Conservation (phyloP, 2,113 vertebrate species). For the Anarrhichthys ocellatus region DNA sequence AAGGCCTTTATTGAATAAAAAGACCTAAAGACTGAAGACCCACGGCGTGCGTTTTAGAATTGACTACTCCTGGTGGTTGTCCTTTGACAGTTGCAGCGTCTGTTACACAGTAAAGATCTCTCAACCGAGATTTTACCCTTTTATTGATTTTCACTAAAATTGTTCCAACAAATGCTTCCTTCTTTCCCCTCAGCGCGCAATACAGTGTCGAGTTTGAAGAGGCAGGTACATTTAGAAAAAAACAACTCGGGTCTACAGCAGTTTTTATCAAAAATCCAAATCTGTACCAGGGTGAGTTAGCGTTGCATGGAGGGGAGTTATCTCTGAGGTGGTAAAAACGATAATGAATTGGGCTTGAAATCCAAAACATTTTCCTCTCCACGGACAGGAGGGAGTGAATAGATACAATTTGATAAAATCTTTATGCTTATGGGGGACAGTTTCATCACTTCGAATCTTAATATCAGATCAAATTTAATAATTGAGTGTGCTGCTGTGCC, state of each 20-base stretch:
- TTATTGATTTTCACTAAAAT: conserved; percentile 50
- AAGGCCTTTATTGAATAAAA: neutral
- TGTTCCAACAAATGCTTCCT: conserved; percentile 25
- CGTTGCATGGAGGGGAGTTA: conserved; percentile 13
- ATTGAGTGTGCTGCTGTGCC: conserved; percentile 34
- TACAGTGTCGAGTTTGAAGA: neutral
- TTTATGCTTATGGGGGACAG: conserved; percentile 1
- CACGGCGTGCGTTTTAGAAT: neutral
- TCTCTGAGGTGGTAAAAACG: conserved; percentile 44
- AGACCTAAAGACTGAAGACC: neutral
- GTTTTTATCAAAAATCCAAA: conserved; percentile 46
- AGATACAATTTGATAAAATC: conserved; percentile 54
- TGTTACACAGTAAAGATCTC: conserved; percentile 3
- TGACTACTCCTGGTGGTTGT: neutral
- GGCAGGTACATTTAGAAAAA: neutral
- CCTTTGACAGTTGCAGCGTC: conserved; percentile 10
- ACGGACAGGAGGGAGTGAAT: conserved; percentile 12
- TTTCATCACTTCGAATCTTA: conserved; percentile 52
- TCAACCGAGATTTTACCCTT: conserved; percentile 18
- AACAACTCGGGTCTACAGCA: conserved; percentile 21
- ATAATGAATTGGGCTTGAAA: conserved; percentile 55
- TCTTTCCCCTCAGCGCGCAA: neutral
- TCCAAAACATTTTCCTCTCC: conserved; percentile 44
- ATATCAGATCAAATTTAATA: conserved; percentile 46
- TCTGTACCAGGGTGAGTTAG: conserved; percentile 22